These are phyloP conservation scores for Enteromius anoplus DNA, from an alignment of 2,797 vertebrate species.

Conservation along the genomic window DNA sequence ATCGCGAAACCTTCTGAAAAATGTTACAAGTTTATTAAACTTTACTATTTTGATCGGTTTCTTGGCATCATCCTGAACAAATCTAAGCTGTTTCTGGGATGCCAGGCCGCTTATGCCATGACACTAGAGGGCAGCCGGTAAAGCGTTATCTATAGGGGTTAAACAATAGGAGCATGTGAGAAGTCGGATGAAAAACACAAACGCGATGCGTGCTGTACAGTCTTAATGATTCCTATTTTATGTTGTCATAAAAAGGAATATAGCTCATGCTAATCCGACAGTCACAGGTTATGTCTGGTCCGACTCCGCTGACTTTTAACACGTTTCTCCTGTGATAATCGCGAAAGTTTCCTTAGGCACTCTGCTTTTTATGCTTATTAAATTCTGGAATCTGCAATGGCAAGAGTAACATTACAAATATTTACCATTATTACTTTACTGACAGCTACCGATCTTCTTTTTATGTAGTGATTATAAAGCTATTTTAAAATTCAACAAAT, in stretches of 20 bases:
- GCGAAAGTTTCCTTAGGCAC: not conserved
- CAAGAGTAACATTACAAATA: not conserved
- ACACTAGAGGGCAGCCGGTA: conserved; percentile 56
- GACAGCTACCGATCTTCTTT: not conserved
- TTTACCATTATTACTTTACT: not conserved
- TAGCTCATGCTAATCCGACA: not conserved
- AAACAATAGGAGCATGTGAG: conserved; percentile 19
- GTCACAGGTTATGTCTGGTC: not conserved
- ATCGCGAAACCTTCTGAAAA: not conserved
- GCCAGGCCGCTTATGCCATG: conserved; percentile 48
- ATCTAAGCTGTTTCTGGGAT: conserved; percentile 10
- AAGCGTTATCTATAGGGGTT: conserved; percentile 31
- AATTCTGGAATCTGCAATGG: not conserved
- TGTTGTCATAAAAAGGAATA: not conserved
- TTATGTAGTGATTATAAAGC: not conserved
- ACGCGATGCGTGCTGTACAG: not conserved
- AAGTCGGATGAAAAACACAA: not conserved
- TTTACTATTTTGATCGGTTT: not conserved
- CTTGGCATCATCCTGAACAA: conserved; percentile 25
- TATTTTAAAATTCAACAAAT: not conserved
- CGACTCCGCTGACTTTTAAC: not conserved
- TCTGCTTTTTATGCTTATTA: not conserved
- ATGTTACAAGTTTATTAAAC: not conserved
- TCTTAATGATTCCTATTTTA: not conserved
- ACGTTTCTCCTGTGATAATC: not conserved